Conservation (phyloP, 2,113 vertebrate species). For the Daphoenositta chrysoptera region DNA sequence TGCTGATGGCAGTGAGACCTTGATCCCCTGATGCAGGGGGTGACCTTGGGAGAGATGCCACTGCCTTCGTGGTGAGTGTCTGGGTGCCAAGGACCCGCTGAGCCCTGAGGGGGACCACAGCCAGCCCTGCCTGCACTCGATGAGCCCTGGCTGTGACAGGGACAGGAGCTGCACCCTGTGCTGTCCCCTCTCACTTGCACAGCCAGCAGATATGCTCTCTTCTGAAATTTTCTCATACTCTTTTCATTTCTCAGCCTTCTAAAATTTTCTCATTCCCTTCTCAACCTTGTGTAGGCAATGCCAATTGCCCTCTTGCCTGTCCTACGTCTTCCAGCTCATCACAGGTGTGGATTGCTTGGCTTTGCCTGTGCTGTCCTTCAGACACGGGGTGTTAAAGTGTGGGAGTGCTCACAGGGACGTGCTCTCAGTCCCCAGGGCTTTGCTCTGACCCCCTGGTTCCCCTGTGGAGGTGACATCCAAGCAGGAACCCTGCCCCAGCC, state of each 20-base stretch:
- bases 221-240: background rate
- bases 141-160: fast-evolving
- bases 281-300: fast-evolving
- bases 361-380: too few relatives aligned
- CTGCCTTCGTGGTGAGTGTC: fast-evolving
- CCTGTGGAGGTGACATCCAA: too few relatives aligned
- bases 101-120: background rate
- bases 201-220: background rate
- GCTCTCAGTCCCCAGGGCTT: too few relatives aligned
- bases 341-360: fast-evolving
- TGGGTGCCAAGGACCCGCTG: background rate
- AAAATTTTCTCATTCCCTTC: background rate
- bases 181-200: background rate
- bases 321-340: background rate
- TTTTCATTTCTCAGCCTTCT: background rate
- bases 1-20: background rate
- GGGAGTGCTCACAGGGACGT: too few relatives aligned
- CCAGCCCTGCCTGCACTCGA: fast-evolving
- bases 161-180: too few relatives aligned
- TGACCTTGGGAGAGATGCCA: background rate
- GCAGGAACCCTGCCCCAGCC: too few relatives aligned
- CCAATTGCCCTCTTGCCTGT: background rate
- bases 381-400: too few relatives aligned
- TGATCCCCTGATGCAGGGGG: background rate
- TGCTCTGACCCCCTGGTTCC: too few relatives aligned